Evolutionary conservation across 2,797 vertebrate species (phyloP).

Genomic region (Erethizon dorsatum): DNA sequence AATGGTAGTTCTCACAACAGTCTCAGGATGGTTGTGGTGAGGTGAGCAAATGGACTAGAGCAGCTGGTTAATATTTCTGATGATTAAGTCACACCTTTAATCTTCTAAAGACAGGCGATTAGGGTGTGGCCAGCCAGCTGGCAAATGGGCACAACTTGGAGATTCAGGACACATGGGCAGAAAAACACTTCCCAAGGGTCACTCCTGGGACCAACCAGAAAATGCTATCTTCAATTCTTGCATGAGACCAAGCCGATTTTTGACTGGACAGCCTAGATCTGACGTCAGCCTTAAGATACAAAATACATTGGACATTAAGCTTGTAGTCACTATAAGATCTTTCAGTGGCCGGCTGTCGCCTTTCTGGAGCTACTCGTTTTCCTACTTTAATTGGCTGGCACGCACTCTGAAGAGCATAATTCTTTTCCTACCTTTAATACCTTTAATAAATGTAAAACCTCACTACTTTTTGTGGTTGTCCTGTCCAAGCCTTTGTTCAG

Average conservation of each 20-base stretch:
- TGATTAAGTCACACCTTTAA: background rate
- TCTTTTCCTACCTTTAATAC: background rate
- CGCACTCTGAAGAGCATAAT: background rate
- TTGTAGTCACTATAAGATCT: background rate
- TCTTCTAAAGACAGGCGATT: background rate
- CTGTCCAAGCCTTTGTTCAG: background rate
- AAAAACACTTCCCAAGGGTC: background rate
- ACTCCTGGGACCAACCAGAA: background rate
- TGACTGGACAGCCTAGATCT: background rate
- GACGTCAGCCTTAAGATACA: background rate
- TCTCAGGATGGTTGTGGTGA: background rate
- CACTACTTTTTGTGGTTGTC: background rate
- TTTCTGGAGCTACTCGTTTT: background rate
- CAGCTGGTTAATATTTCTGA: background rate
- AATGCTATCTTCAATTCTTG: background rate
- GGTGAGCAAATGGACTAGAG: background rate
- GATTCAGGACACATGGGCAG: background rate
- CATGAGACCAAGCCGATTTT: background rate
- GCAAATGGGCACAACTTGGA: background rate
- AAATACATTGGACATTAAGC: background rate
- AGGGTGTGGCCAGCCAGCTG: background rate
- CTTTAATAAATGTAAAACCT: background rate
- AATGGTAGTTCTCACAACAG: background rate
- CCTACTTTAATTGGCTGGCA: background rate
- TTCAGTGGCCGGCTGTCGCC: background rate